Evolutionary conservation across 2,888 invertebrate species (phyloP).

Genomic region (Phengaris alcon): DNA sequence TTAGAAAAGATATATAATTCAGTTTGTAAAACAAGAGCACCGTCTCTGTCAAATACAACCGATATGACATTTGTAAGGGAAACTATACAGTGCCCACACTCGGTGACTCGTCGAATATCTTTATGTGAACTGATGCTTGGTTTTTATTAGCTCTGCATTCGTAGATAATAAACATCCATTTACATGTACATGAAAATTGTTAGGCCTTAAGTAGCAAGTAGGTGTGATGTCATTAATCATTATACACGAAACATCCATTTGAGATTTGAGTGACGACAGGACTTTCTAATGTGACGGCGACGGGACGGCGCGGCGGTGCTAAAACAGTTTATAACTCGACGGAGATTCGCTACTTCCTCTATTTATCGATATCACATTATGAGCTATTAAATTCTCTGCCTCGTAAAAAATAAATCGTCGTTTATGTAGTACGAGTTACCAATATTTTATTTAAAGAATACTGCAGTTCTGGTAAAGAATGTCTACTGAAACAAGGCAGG

Average conservation of each 20-base stretch:
- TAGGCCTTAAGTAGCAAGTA: background rate
- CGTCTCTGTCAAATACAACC: too few relatives aligned
- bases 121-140: background rate
- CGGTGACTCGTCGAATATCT: too few relatives aligned
- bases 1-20: too few relatives aligned
- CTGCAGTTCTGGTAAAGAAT: background rate
- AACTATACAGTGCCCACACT: too few relatives aligned
- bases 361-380: background rate
- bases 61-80: too few relatives aligned
- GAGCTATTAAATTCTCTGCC: slow-evolving; percentile 6
- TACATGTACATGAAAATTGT: slow-evolving; percentile 1
- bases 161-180: slow-evolving; percentile 1
- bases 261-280: slow-evolving; percentile 3
- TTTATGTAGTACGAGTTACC: background rate
- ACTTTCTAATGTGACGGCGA: slow-evolving; percentile 2
- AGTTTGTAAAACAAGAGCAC: too few relatives aligned
- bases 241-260: slow-evolving; percentile 17
- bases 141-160: background rate
- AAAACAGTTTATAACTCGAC: background rate
- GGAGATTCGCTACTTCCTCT: background rate
- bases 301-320: background rate
- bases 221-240: slow-evolving; percentile 5
- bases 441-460: background rate
- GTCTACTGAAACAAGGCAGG: background rate
- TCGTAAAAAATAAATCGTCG: background rate